These are phyloP conservation scores for Eolophus roseicapilla DNA, from an alignment of 2,113 vertebrate genomes.

Conservation along the genomic window DNA sequence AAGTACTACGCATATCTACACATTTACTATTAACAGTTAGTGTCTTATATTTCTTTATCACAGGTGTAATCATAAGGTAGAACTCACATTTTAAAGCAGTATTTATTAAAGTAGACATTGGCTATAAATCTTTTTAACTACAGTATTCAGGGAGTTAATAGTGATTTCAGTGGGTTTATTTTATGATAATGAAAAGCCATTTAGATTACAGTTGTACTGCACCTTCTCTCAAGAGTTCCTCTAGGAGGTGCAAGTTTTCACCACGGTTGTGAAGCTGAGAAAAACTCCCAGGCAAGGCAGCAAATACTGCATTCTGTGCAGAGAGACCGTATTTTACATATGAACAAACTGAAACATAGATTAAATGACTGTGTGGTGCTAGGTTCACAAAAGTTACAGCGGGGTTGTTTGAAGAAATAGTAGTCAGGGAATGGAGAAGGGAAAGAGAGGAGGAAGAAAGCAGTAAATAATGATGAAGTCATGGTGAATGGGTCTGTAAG, in stretches of 20 bases:
- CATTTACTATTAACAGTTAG: constrained; percentile 33
- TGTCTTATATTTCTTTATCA: background rate
- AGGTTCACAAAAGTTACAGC: background rate
- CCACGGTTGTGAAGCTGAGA: background rate
- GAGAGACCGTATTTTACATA: background rate
- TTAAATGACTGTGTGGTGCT: background rate
- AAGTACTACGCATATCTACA: background rate
- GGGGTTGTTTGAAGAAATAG: background rate
- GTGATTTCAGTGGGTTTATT: constrained; percentile 6
- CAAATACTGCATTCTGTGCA: background rate
- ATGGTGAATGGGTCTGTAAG: background rate
- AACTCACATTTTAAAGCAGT: constrained; percentile 28
- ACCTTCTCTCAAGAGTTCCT: background rate
- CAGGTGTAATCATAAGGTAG: background rate
- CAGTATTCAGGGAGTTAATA: constrained; percentile 8
- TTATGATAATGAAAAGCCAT: background rate
- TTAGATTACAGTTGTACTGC: background rate
- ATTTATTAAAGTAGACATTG: constrained; percentile 35
- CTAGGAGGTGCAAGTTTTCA: background rate
- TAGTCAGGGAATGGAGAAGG: background rate
- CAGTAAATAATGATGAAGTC: background rate
- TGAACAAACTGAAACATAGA: background rate
- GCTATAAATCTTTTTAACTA: constrained; percentile 43
- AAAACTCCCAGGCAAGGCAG: background rate
- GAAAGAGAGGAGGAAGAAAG: background rate